phyloP scores from a whole-genome alignment of 2,113 vertebrate genomes.

The Gopherus flavomarginatus region DNA sequence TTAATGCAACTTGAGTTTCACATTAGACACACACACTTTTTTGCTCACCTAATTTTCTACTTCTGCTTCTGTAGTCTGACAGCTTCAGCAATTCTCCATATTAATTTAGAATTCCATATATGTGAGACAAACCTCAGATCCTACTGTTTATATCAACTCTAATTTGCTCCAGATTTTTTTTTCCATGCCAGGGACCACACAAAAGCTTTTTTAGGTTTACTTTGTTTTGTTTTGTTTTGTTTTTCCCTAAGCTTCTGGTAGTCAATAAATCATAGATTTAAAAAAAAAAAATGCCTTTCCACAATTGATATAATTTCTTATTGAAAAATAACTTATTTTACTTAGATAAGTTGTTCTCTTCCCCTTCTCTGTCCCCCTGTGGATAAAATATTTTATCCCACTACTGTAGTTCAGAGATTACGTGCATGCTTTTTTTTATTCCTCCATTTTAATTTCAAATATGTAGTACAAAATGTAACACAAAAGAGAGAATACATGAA shows the following conservation, averaged over 20 bases:
- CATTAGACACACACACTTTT: background rate
- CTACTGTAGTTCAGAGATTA: background rate
- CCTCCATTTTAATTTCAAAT: background rate
- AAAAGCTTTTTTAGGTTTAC: constrained; percentile 22
- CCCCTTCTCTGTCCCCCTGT: background rate
- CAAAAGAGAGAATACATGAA: accelerated
- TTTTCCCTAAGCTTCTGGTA: background rate
- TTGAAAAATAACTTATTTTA: background rate
- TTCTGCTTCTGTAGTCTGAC: background rate
- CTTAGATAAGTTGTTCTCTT: background rate
- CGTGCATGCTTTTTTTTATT: background rate
- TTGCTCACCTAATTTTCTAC: background rate
- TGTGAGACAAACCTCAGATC: constrained; percentile 41
- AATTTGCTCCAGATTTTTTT: constrained; percentile 43
- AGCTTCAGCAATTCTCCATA: constrained; percentile 5
- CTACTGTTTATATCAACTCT: constrained; percentile 39
- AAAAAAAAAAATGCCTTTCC: background rate
- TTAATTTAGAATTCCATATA: constrained; percentile 56
- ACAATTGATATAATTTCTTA: background rate
- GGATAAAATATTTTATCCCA: background rate
- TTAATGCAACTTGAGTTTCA: background rate
- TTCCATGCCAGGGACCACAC: constrained; percentile 31
- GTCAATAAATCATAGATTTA: background rate
- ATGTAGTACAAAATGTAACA: background rate
- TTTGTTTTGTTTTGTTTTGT: background rate